A percentile compares a stretch with the other conserved stretches of the same genome.
These are phyloP conservation scores for western clawed frog (Xenopus tropicalis) DNA, from an alignment of 2,113 vertebrate genomes.

Conservation along the genomic window UCB_Xtro_10.0 CM004445.2:67633001-67633500, in stretches of 20 bases:
- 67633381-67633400: conserved; percentile 44
- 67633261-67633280: not conserved
- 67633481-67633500: conserved; percentile 44
- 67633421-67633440: conserved; percentile 43
- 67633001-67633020: not conserved
- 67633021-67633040: no score
- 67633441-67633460: conserved; percentile 40
- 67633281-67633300: conserved; percentile 12
- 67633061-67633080: no score
- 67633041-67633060: no score
- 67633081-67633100: no score
- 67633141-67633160: no score
- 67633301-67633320: conserved; percentile 14
- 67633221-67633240: no score
- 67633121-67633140: no score
- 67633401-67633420: conserved; percentile 42
- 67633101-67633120: no score
- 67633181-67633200: no score
- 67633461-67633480: conserved; percentile 40
- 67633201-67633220: no score
- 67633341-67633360: conserved; percentile 43
- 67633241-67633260: no score
- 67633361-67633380: conserved; percentile 40
- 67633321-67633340: conserved; percentile 12
- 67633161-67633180: no score